Conservation (phyloP, 2,888 invertebrate genomes). For the Monopis laevigella region DNA sequence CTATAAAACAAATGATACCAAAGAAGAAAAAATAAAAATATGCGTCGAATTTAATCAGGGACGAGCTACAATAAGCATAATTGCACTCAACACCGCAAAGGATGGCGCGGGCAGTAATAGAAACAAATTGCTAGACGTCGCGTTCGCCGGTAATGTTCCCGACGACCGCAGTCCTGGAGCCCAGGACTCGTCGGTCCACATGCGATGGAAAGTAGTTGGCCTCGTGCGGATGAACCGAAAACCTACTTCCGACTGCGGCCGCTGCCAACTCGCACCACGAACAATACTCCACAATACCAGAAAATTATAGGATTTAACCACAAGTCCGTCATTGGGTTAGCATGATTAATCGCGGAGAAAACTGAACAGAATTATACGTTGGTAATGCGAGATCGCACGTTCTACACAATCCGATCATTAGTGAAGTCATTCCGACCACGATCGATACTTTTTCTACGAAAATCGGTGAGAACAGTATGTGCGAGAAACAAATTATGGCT, state of each 20-base stretch:
- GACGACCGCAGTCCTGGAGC: slow-evolving; percentile 9
- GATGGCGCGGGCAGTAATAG: slow-evolving; percentile 40
- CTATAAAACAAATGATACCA: slow-evolving; percentile 32
- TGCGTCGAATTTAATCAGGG: slow-evolving; percentile 35
- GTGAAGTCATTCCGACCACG: slow-evolving; percentile 39
- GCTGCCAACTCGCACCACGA: slow-evolving; percentile 37
- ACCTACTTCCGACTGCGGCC: slow-evolving; percentile 46
- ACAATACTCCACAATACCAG: slow-evolving; percentile 34
- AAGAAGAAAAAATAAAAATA: slow-evolving; percentile 24
- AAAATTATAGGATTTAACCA: slow-evolving; percentile 56
- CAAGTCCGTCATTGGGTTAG: slow-evolving; percentile 48
- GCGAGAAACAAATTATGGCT: slow-evolving; percentile 11
- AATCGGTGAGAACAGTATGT: slow-evolving; percentile 30
- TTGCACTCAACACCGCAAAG: slow-evolving; percentile 42
- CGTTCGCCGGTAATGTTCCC: slow-evolving; percentile 18
- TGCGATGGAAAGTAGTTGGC: slow-evolving; percentile 31
- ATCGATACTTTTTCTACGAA: slow-evolving; percentile 34
- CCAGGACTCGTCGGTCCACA: slow-evolving; percentile 14
- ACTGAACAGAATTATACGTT: slow-evolving; percentile 43
- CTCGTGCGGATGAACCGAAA: slow-evolving; percentile 40
- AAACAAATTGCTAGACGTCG: slow-evolving; percentile 38
- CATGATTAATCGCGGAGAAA: slow-evolving; percentile 60
- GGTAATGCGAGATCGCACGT: slow-evolving; percentile 44
- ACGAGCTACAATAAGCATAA: slow-evolving; percentile 35
- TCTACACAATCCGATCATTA: slow-evolving; percentile 40